phyloP scores from a whole-genome alignment of 23 tunicate species.

The Ascidia mentula region DNA sequence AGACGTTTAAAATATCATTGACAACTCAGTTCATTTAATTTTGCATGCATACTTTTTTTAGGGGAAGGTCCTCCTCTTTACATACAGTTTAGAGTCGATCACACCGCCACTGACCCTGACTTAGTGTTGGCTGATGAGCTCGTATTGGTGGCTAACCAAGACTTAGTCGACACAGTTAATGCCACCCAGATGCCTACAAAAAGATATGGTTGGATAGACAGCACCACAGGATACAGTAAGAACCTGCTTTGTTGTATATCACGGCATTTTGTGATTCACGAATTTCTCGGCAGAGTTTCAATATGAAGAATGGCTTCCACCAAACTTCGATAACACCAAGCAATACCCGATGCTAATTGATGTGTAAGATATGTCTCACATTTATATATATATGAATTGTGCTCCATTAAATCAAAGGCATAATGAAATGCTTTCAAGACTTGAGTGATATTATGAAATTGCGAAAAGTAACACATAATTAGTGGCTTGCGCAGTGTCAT shows the following conservation, averaged over 20 bases:
- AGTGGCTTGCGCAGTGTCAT: no score
- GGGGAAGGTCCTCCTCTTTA: constrained; percentile 62
- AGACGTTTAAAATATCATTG: background rate
- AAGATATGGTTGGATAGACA: constrained; percentile 27
- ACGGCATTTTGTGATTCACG: background rate
- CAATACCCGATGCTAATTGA: constrained; percentile 69
- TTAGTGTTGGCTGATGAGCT: constrained; percentile 19
- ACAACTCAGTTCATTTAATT: background rate
- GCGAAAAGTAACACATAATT: no score
- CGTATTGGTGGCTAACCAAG: constrained; percentile 31
- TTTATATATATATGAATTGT: no score
- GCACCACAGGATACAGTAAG: constrained; percentile 66
- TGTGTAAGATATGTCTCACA: constrained; percentile 49
- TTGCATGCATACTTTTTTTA: background rate
- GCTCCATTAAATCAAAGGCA: background rate
- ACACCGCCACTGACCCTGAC: constrained; percentile 13
- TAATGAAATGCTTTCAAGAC: no score
- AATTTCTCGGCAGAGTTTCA: constrained; percentile 22
- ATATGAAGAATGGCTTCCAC: constrained; percentile 58
- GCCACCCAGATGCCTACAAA: constrained; percentile 35
- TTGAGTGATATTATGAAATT: no score
- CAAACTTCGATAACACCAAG: constrained; percentile 37
- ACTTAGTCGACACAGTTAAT: constrained; percentile 17
- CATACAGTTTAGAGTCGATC: constrained; percentile 28
- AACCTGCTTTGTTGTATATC: background rate